phyloP scores from a whole-genome alignment of 35 echinoderm and acorn worm genomes.

The Diadema setosum region DNA sequence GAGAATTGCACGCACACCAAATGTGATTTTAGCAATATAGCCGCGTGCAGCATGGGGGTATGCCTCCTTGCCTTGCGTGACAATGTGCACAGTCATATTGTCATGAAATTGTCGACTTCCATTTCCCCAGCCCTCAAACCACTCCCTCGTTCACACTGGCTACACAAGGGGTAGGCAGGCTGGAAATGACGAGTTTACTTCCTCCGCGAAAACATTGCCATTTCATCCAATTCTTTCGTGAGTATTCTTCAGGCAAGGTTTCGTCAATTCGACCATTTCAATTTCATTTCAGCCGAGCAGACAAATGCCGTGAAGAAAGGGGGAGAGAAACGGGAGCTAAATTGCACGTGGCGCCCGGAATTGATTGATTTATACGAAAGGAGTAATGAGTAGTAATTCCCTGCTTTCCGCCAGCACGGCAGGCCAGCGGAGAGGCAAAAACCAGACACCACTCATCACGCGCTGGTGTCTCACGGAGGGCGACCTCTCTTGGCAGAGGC shows the following conservation, averaged over 20 bases:
- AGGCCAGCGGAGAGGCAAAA: background rate
- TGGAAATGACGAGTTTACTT: too few relatives aligned
- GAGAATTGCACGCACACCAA: too few relatives aligned
- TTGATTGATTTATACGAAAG: constrained; percentile 23
- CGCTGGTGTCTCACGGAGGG: background rate
- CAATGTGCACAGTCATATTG: too few relatives aligned
- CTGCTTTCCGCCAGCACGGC: background rate
- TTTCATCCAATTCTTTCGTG: too few relatives aligned
- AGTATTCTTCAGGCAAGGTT: background rate
- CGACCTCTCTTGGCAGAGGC: background rate
- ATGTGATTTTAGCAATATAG: too few relatives aligned
- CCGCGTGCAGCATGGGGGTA: too few relatives aligned
- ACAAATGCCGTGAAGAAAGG: constrained; percentile 1
- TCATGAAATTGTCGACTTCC: too few relatives aligned
- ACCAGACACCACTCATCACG: background rate
- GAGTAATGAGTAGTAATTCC: constrained; percentile 1
- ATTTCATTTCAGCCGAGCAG: constrained; percentile 14
- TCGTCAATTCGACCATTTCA: background rate
- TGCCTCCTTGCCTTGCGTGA: too few relatives aligned
- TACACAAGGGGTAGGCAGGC: too few relatives aligned
- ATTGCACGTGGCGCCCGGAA: background rate
- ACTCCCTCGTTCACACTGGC: too few relatives aligned
- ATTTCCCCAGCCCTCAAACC: too few relatives aligned
- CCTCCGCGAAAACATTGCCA: too few relatives aligned
- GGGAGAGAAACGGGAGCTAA: constrained; percentile 15